Conservation (phyloP, 2,888 invertebrate species). For the Polylopha cassiicola region DNA sequence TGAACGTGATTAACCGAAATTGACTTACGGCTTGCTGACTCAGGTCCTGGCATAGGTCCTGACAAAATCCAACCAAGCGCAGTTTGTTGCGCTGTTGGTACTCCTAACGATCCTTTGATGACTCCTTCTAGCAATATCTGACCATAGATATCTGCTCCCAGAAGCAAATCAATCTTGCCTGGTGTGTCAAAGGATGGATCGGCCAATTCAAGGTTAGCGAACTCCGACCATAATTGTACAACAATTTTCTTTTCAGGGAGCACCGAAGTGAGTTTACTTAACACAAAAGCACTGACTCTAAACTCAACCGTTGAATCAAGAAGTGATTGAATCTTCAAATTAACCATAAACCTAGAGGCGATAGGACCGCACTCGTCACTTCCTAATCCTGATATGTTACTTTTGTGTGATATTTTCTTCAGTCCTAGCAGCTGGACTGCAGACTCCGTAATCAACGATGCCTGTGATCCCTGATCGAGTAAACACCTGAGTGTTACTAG, state of each 20-base stretch:
- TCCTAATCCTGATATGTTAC: conserved; percentile 24
- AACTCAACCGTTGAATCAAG: conserved; percentile 15
- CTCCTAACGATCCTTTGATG: conserved; percentile 13
- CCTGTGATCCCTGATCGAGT: conserved; percentile 31
- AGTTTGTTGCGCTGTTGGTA: conserved; percentile 24
- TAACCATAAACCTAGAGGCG: conserved; percentile 18
- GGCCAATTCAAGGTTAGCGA: conserved; percentile 7
- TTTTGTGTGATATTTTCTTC: conserved; percentile 21
- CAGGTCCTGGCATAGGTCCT: too few species aligned
- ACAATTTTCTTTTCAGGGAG: conserved; percentile 15
- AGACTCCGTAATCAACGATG: conserved; percentile 31
- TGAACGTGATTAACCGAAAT: background rate
- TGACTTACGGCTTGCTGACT: too few species aligned
- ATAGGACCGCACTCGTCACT: conserved; percentile 4
- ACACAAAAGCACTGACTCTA: conserved; percentile 24
- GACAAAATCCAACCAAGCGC: conserved; percentile 28
- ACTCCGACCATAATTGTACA: conserved; percentile 7
- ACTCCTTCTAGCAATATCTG: conserved; percentile 13
- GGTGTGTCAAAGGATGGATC: conserved; percentile 20
- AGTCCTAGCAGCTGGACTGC: conserved; percentile 27
- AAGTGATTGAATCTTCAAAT: conserved; percentile 23
- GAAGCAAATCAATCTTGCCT: conserved; percentile 17
- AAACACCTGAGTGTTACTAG: conserved; percentile 24
- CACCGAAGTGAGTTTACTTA: conserved; percentile 20
- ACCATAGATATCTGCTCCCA: conserved; percentile 20